Base-by-base conservation (phyloP, 2,797 vertebrate species). In the Sylvia borin region DNA sequence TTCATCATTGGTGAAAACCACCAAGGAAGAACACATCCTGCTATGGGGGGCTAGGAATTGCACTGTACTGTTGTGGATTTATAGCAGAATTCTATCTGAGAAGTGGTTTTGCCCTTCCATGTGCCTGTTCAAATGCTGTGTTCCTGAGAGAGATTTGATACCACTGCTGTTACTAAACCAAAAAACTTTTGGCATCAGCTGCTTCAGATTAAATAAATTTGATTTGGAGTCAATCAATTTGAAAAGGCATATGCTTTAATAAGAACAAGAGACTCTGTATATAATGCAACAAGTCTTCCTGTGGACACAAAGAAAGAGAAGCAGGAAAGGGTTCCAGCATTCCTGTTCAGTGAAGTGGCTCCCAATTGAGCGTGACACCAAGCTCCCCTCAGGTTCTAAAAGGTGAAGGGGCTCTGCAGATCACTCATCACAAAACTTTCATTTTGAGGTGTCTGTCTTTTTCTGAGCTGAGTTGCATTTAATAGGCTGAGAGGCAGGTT, bases 391-490 rank as follows among this genome's bases (percentile, higher is more conserved):
- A 51, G 7, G 3, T 61, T 80, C 51, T 54, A 31, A 70, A 67
- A 54, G 1, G 1, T 27, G 40, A 54, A 65, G 15, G 11, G 5
- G 1, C 2, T 65, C 13, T 72, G 3, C 66, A 38, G 50, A 45
- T 55, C 0, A 0, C 11, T 18, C 32, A 65, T 13, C 10, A 50
- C 1, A 4, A 50, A 51, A 10, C 11, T 43, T 85, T 50, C 10
- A 4, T 57, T 58, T 22, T 82, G 50, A 65, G 6, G 2, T 38
- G 11, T 65, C 14, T 82, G 9, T 11, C 19, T 82, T 48, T 90
- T 79, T 31, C 51, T 78, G 31, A 85, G 7, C 31, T 73, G 4
- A 53, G 31, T 48, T 57, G 7, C 1, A 20, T 67, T 60, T 36
- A 53, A 45, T 10, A 74, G 31, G 15, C 24, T 2, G 1, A 74